Percentiles rank a stretch among this genome's conserved stretches.
Conservation (phyloP, 92 coral and sea anemone species). For the Actinernus sp. region DNA sequence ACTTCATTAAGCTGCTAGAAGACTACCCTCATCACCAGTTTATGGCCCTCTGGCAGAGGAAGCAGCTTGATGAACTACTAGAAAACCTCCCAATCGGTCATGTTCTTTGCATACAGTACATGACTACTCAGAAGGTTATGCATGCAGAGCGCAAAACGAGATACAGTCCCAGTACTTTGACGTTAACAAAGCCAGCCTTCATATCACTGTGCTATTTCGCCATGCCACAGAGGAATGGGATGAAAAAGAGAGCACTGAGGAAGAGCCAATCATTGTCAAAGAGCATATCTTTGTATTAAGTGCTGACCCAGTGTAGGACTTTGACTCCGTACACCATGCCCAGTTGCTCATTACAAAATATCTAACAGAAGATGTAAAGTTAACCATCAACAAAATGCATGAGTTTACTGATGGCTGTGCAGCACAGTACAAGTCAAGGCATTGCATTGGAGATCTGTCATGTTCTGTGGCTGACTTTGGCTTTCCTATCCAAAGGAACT, state of each 20-base stretch:
- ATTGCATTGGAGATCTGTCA: conserved; percentile 48
- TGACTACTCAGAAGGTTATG: too few species aligned
- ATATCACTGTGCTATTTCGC: background rate
- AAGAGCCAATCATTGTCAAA: too few species aligned
- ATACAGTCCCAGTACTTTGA: conserved; percentile 44
- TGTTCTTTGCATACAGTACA: conserved; percentile 7
- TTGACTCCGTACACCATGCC: conserved; percentile 8
- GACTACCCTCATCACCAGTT: conserved; percentile 25
- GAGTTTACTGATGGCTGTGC: too few species aligned
- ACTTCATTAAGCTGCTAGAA: conserved; percentile 12
- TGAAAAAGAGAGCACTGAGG: conserved; percentile 4
- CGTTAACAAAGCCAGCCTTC: conserved; percentile 1
- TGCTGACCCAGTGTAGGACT: conserved; percentile 35
- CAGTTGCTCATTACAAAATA: too few species aligned
- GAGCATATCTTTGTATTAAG: conserved; percentile 24
- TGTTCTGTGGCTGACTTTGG: conserved; percentile 42
- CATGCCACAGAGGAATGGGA: background rate
- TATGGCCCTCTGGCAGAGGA: conserved; percentile 12
- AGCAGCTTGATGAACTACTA: conserved; percentile 8
- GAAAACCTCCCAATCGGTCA: conserved; percentile 12
- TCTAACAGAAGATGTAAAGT: conserved; percentile 10
- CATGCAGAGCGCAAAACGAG: too few species aligned
- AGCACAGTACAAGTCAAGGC: too few species aligned
- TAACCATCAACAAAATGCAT: too few species aligned
- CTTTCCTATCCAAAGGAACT: too few species aligned